Base-by-base conservation (phyloP, 2,113 vertebrate species). In the Trogon melanurus region DNA sequence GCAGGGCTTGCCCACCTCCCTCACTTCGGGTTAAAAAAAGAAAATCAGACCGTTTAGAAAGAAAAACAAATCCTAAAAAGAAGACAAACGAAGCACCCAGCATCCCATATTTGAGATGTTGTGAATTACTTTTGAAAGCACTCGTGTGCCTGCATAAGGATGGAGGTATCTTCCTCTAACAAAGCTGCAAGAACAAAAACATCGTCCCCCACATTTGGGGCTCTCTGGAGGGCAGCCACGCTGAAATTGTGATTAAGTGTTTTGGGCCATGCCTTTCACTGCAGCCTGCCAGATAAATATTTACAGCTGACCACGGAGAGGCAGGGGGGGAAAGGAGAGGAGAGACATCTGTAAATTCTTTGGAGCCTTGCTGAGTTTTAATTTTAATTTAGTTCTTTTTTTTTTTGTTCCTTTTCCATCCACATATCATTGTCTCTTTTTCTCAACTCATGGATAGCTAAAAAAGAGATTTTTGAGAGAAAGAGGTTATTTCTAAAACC, bases 221-320 rank as follows among this genome's bases (percentile, higher is more conserved):
- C 18, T n/a, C 92, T 85, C 88, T 96, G 96, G 94, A 95, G 86
- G 88, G 87, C 89, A 97, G 96, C 95, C 95, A 91, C 3, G 4
- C 72, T 94, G 89, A 88, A 97, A 91, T 36, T 79, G 92, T 96
- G 94, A 96, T 97, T 93, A 97, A 97, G 94, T 96, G 94, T 91
- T 96, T 94, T 73, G 57, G 84, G 79, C 96, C 85, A 91, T 95
- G 93, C 91, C 92, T 97, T 96, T 96, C 94, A 71, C 91, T 94
- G 81, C 64, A 91, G 94, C 74, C 85, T 97, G 82, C 83, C 95
- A 96, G 96, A 97, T 97, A 97, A 97, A 96, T 97, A 96, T 97
- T 96, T 97, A 94, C 96, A 97, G 96, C 96, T 97, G 97, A 96
- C 88, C 85, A 89, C 13, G 3, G 75, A 91, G 83, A 88, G 83